phyloP scores from a whole-genome alignment of 2,113 vertebrate species.

The Gymnobelideus leadbeateri region DNA sequence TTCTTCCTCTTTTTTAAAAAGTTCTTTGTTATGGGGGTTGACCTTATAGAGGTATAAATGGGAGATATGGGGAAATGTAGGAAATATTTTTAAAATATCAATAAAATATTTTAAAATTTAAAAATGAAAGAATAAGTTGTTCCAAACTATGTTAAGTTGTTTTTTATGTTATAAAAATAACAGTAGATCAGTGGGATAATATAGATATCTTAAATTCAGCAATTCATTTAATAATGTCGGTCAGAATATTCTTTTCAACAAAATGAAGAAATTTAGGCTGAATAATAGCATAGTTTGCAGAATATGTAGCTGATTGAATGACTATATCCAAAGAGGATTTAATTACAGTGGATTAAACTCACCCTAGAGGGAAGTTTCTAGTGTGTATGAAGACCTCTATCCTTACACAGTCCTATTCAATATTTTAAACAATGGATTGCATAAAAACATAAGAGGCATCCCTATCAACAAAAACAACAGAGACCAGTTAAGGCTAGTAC shows the following conservation, averaged over 20 bases:
- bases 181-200: neutral
- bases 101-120: neutral
- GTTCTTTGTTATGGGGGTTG: neutral
- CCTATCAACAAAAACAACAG: neutral
- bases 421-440: neutral
- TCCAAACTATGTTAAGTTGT: neutral
- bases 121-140: neutral
- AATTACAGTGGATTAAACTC: neutral
- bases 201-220: neutral
- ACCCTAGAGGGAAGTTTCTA: constrained; percentile 1
- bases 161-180: neutral
- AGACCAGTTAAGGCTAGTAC: neutral
- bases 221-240: neutral
- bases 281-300: neutral
- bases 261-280: neutral
- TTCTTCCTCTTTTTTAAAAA: neutral
- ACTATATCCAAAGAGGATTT: neutral
- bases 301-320: neutral
- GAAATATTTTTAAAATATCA: neutral
- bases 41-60: neutral
- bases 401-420: neutral
- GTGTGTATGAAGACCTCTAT: neutral
- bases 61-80: neutral
- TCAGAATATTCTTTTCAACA: neutral
- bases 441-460: neutral